phyloP scores from a whole-genome alignment of 1,140 invertebrate species.

The Lycorma delicatula region DNA sequence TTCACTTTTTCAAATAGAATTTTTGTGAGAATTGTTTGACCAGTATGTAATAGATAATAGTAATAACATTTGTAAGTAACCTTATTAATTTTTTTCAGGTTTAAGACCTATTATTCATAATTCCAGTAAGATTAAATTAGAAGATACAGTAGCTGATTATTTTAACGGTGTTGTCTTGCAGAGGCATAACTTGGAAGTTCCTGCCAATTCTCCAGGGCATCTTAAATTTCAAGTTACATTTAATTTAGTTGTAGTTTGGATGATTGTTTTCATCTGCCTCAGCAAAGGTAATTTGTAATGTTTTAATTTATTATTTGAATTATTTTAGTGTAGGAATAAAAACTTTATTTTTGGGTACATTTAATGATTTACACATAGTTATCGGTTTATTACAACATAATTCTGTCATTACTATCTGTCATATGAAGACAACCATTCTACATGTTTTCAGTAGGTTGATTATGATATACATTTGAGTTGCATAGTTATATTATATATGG shows the following conservation, averaged over 20 bases:
- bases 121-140: conserved; percentile 49
- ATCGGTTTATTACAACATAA: no score
- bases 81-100: no score
- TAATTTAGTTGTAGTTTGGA: conserved; percentile 83
- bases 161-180: conserved; percentile 74
- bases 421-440: no score
- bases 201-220: conserved; percentile 52
- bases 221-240: conserved; percentile 82
- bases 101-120: conserved; percentile 32
- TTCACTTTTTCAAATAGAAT: no score
- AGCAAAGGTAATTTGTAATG: conserved; percentile 57
- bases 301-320: neutral
- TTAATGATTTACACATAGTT: neutral
- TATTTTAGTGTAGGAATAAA: neutral
- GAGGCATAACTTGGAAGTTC: conserved; percentile 48
- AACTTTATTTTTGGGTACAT: neutral
- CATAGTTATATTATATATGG: no score
- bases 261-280: conserved; percentile 78
- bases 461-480: no score
- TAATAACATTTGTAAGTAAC: no score
- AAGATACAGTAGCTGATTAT: conserved; percentile 72
- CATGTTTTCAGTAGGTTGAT: no score
- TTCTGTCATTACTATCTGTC: no score
- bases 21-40: no score
- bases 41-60: no score